These are phyloP conservation scores for Cepphus grylle DNA, from an alignment of 2,113 vertebrate species.

Conservation along the genomic window DNA sequence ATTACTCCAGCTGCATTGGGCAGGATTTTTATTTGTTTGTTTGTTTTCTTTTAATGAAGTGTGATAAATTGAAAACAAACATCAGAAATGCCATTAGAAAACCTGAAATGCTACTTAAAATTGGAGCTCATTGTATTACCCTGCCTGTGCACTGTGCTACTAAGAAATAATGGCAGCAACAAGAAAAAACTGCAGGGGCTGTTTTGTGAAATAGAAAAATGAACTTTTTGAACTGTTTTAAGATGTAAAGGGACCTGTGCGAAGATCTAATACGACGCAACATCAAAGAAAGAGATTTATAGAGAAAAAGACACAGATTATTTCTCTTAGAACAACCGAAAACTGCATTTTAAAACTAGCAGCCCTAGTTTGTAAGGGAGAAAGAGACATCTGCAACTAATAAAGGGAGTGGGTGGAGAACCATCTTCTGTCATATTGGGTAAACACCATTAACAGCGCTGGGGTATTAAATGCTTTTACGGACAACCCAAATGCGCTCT, in stretches of 20 bases:
- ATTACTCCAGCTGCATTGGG: background rate
- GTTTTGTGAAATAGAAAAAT: background rate
- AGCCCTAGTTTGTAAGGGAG: background rate
- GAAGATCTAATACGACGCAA: background rate
- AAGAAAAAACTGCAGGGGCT: background rate
- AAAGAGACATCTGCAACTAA: slow-evolving; percentile 19
- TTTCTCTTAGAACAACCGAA: background rate
- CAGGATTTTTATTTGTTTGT: background rate
- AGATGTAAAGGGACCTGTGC: background rate
- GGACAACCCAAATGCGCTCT: background rate
- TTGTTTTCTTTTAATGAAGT: background rate
- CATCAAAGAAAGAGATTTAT: background rate
- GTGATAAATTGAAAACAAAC: background rate
- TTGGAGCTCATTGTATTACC: background rate
- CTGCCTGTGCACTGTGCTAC: background rate
- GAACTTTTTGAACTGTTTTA: background rate
- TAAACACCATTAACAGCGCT: background rate
- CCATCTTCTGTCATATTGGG: background rate
- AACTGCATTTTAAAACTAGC: background rate
- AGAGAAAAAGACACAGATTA: background rate
- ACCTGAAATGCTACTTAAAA: background rate
- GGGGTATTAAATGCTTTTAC: background rate
- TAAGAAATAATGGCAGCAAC: background rate
- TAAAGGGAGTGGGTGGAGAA: background rate
- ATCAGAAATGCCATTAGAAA: background rate